These are phyloP conservation scores for Cyanoliseus patagonus DNA, from an alignment of 2,113 vertebrate species.

Conservation along the genomic window DNA sequence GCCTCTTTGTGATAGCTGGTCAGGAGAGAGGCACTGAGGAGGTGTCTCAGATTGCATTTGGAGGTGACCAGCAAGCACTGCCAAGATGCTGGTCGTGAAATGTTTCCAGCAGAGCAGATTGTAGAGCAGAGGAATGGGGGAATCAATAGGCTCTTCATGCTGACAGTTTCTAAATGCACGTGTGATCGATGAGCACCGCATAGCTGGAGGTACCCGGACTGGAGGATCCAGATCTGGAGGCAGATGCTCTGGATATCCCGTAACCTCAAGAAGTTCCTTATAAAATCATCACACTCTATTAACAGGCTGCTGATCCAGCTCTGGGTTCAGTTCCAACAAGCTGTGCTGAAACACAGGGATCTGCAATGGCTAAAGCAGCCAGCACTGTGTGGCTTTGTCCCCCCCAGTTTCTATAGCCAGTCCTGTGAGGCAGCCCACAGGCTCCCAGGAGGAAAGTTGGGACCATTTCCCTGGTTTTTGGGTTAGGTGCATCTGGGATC, in stretches of 20 bases:
- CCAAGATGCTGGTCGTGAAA: background rate
- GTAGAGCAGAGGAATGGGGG: background rate
- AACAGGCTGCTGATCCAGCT: background rate
- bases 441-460: background rate
- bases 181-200: rapidly evolving
- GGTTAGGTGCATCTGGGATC: background rate
- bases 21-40: background rate
- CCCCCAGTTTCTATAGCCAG: rapidly evolving
- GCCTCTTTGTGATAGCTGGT: background rate
- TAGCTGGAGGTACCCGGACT: background rate
- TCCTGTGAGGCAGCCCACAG: rapidly evolving
- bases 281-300: background rate
- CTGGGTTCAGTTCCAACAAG: background rate
- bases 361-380: background rate
- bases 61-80: background rate
- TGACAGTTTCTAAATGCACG: background rate
- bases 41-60: background rate
- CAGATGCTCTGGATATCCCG: background rate
- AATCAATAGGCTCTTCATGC: background rate
- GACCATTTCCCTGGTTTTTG: rapidly evolving
- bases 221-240: background rate
- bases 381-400: background rate
- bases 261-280: background rate
- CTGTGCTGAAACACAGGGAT: background rate
- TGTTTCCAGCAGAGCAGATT: background rate